Evolutionary conservation across 2,888 invertebrate species (phyloP).

Genomic region (Chrysodeixis includens): DNA sequence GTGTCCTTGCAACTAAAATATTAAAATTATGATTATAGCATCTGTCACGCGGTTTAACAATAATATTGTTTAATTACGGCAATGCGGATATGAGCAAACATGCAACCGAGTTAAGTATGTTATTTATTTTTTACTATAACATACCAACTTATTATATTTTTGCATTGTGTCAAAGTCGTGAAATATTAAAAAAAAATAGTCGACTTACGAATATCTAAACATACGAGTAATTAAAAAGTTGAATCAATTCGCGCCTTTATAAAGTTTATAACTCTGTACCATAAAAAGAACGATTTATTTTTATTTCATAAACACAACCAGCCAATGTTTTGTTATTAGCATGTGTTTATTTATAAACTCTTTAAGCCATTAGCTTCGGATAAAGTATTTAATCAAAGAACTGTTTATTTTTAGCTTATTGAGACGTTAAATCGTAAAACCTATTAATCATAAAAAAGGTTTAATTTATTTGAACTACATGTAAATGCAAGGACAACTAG

Average conservation of each 20-base stretch:
- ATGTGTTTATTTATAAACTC: constrained; percentile 28
- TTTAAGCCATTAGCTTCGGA: constrained; percentile 18
- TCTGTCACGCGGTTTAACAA: constrained; percentile 20
- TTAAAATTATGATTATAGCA: constrained; percentile 11
- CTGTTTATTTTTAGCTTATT: constrained; percentile 16
- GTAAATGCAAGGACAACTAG: constrained; percentile 22
- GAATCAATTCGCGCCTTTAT: constrained; percentile 18
- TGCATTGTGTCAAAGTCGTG: too few relatives aligned
- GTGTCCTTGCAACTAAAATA: constrained; percentile 23
- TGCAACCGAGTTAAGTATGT: not conserved
- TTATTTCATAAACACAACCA: constrained; percentile 6
- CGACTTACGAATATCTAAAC: too few relatives aligned
- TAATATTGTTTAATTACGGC: constrained; percentile 24
- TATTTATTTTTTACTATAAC: not conserved
- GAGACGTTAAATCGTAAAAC: constrained; percentile 18
- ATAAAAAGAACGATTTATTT: constrained; percentile 39
- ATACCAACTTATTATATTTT: too few relatives aligned
- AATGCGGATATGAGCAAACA: constrained; percentile 22
- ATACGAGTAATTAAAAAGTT: not conserved
- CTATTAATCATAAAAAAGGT: constrained; percentile 5
- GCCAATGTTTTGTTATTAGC: constrained; percentile 20
- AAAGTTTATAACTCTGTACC: constrained; percentile 12
- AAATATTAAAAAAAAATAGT: too few relatives aligned
- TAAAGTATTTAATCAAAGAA: constrained; percentile 31
- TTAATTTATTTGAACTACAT: constrained; percentile 11